phyloP scores from a whole-genome alignment of 2,797 vertebrate species.

The Myoxocephalus aenaeus region DNA sequence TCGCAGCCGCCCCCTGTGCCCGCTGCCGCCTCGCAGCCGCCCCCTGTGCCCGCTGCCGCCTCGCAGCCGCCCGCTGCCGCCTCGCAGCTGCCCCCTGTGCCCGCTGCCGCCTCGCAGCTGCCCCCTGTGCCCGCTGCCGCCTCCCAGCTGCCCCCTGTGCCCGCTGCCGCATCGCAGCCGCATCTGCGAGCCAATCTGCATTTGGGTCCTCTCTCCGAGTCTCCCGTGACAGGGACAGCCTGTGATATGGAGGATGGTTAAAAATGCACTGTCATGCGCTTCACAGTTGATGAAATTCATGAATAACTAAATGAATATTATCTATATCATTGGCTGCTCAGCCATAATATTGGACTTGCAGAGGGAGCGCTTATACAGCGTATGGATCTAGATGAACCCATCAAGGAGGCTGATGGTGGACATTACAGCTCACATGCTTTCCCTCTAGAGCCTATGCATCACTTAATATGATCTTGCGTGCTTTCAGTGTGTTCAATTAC shows the following conservation, averaged over 20 bases:
- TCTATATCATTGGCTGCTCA: slow-evolving; percentile 65
- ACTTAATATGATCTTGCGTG: slow-evolving; percentile 9
- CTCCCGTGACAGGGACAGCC: too few relatives aligned
- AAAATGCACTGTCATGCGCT: slow-evolving; percentile 68
- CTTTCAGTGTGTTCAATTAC: slow-evolving; percentile 18
- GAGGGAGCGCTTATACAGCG: slow-evolving; percentile 4
- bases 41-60: too few relatives aligned
- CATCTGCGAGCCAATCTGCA: too few relatives aligned
- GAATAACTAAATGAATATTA: slow-evolving; percentile 76
- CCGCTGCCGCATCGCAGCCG: too few relatives aligned
- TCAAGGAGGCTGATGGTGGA: slow-evolving; percentile 55
- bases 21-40: too few relatives aligned
- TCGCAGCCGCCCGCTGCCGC: too few relatives aligned
- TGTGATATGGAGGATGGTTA: slow-evolving; percentile 59
- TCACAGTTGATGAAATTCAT: slow-evolving; percentile 73
- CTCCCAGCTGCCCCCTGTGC: too few relatives aligned
- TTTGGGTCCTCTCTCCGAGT: too few relatives aligned
- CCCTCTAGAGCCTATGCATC: slow-evolving; percentile 14
- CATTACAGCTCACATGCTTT: slow-evolving; percentile 7
- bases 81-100: too few relatives aligned
- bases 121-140: too few relatives aligned
- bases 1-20: too few relatives aligned
- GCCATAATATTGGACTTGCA: slow-evolving; percentile 69
- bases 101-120: too few relatives aligned
- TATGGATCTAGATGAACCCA: slow-evolving; percentile 64